Percentiles rank a stretch among this genome's conserved stretches.
phyloP scores from a whole-genome alignment of 2,888 invertebrate species.

The Melanchra persicariae region DNA sequence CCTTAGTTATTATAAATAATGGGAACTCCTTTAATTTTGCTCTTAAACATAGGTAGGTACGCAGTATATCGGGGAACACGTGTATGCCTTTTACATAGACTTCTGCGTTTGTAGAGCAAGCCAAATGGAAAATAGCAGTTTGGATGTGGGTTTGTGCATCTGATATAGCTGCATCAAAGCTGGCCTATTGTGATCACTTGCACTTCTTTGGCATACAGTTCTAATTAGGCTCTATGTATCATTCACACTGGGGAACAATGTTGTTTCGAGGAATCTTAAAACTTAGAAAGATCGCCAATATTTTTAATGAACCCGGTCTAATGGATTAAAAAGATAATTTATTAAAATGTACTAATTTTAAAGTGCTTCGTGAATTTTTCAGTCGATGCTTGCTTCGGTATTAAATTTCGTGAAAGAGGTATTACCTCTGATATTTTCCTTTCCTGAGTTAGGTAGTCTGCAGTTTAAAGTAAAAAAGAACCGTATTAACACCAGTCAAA shows the following conservation, averaged over 20 bases:
- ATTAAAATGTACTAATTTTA: conserved; percentile 39
- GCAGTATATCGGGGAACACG: neutral
- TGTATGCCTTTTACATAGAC: neutral
- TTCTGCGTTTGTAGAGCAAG: neutral
- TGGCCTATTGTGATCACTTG: neutral
- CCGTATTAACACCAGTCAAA: neutral
- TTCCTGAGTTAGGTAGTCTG: no score
- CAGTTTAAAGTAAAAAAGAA: neutral
- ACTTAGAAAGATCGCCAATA: neutral
- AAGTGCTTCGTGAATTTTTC: conserved; percentile 40
- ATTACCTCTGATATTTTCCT: neutral
- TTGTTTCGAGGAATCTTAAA: neutral
- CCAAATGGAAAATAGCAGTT: neutral
- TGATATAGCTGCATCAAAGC: neutral
- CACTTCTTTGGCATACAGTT: no score
- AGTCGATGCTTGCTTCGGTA: neutral
- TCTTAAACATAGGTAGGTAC: no score
- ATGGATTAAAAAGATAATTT: conserved; percentile 36
- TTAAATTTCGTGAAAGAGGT: neutral
- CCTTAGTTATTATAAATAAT: no score
- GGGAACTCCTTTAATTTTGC: no score
- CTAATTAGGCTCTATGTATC: neutral
- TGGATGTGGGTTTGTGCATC: neutral
- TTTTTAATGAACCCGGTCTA: neutral
- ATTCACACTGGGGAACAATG: no score